Evolutionary conservation across 2,113 vertebrate species (phyloP), one percentile per base, ranked within the genome.

Genomic region (Acanthochromis polyacanthus): DNA sequence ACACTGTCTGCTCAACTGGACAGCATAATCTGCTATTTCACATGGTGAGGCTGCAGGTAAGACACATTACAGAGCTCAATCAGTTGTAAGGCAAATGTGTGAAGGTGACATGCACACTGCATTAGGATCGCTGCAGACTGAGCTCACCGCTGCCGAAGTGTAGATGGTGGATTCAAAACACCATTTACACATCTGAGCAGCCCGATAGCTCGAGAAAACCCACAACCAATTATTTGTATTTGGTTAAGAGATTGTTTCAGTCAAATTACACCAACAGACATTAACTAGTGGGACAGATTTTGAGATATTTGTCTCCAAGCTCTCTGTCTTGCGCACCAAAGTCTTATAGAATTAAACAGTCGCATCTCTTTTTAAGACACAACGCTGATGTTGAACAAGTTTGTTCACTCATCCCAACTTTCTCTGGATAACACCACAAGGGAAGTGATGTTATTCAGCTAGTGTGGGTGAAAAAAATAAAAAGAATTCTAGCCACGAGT

Each of bases 61-160:
- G 71, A 78, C 64, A 53, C 59, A 62, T 69, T 28, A 43, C 40
- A 53, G 36, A 45, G 56, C 55, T 79, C 74, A 36, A 71, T 78
- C 45, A 71, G 67, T 48, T 12, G n/a, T 20, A 67, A 67, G 43
- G 43, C 2, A 20, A 50, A 55, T 19, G 46, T 70, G 78, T 88
- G 81, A 90, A 81, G 81, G 86, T 88, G 83, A 82, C 88, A 82
- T 56, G 46, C 65, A 71, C 23, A 56, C 71, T 56, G 45, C 66
- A 70, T 85, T 63, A 83, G 61, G 23, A 46, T 43, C 30, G 16
- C 30, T 40, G 66, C 56, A 43, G 12, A 16, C 5, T n/a, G 5
- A 68, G 22, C 61, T 81, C 57, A 20, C 46, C 15, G 36, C 61
- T 71, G 60, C 51, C 36, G 15, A 73, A 65, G 52, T 52, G 56